Evolutionary conservation across 1,140 invertebrate genomes (phyloP), one percentile per base, ranked within the genome.

Genomic region (Procambarus virginalis): DNA sequence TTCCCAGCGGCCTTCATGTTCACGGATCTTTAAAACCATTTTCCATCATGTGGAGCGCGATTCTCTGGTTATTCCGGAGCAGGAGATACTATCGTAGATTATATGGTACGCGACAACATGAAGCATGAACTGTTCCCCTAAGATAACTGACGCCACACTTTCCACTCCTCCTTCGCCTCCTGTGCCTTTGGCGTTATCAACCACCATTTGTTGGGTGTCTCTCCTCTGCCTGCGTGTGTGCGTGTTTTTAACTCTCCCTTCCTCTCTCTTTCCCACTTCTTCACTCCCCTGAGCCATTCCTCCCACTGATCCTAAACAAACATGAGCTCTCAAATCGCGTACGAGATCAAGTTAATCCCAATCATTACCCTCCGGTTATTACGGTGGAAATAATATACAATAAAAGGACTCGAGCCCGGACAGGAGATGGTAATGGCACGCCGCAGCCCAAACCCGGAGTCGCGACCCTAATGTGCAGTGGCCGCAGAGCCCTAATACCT

Each of bases 361-460:
- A 60, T 70, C 58, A 83, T 83, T 83, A 83, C 60, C 81, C 34
- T 83, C 58, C 60, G 17, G 60, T 83, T 83, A 83, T 83, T 83
- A 83, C 81, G 81, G 55, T 34, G 46, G 45, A 83, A 83, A 83
- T 83, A 20, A 70, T 60, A 83, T 46, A 83, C 22, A 46, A 83
- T 83, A 68, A 60, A 83, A 68, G 60, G 55, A 60, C n/a, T 68
- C 22, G 45, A 60, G 81, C n/a, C 3, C 2, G 60, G 60, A 48
- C 34, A 34, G 51, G 81, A 83, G 58, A 83, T 68, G 81, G 22
- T 83, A 83, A 83, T 83, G 20, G 12, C 34, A 20, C 60, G 81
- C 70, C 22, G 58, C 60, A 17, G 60, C 60, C 60, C 55, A 70
- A 83, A 83, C 60, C 68, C 9, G 55, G 81, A 49, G 81, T 3